Evolutionary conservation across 2,797 vertebrate genomes (phyloP).

Genomic region (Catamblyrhynchus diadema): DNA sequence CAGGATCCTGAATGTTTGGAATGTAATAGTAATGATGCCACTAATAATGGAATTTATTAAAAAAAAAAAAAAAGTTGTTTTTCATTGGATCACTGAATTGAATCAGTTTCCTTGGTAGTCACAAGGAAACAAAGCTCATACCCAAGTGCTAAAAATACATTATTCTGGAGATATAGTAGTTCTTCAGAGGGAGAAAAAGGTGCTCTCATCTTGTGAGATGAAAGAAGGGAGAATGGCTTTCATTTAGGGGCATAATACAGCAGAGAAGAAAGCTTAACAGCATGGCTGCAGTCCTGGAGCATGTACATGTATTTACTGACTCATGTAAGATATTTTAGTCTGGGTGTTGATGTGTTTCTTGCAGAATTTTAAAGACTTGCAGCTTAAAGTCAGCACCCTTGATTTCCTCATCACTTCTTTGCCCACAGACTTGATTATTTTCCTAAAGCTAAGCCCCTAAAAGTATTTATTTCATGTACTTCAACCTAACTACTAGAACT

Average conservation of each 20-base stretch:
- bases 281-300: not conserved
- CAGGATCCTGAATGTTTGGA: not conserved
- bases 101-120: not conserved
- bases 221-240: not conserved
- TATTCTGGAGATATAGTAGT: not conserved
- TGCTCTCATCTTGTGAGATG: not conserved
- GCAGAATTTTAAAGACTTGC: not conserved
- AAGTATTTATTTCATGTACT: not conserved
- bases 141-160: not conserved
- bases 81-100: not conserved
- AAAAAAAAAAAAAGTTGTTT: not conserved
- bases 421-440: not conserved
- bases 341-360: not conserved
- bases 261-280: not conserved
- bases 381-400: not conserved
- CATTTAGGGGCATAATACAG: not conserved
- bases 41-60: not conserved
- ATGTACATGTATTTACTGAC: not conserved
- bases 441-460: not conserved
- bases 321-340: not conserved
- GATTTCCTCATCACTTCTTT: not conserved
- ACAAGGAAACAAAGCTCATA: not conserved
- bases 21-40: not conserved
- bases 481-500: not conserved
- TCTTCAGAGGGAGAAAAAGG: not conserved